Evolutionary conservation across 2,113 vertebrate species (phyloP).

Genomic region (Chascanopsetta lugubris): DNA sequence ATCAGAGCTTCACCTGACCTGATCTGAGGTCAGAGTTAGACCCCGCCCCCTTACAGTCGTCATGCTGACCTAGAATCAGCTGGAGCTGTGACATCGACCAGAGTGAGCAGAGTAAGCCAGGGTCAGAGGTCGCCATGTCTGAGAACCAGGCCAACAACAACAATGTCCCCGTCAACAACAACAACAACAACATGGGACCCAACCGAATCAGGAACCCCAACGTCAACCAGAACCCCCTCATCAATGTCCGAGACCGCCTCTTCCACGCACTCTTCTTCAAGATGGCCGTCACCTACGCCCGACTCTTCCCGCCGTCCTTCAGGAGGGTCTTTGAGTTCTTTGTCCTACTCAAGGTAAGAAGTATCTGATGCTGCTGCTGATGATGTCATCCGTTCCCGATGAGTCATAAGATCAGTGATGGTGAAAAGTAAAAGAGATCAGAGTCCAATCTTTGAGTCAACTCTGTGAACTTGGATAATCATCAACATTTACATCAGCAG

Average conservation of each 20-base stretch:
- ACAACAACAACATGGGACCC: slow-evolving; percentile 78
- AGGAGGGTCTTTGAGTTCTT: slow-evolving; percentile 97
- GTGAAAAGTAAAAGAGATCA: not conserved
- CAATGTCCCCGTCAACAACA: slow-evolving; percentile 81
- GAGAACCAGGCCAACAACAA: slow-evolving; percentile 87
- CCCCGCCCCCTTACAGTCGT: not conserved
- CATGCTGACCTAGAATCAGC: slow-evolving; percentile 60
- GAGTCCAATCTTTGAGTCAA: not conserved
- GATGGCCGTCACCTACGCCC: slow-evolving; percentile 98
- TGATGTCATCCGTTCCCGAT: not conserved
- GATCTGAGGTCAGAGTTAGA: slow-evolving; percentile 10
- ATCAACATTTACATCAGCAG: not conserved
- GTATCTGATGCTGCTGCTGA: not conserved
- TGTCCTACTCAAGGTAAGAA: slow-evolving; percentile 90
- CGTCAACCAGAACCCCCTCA: slow-evolving; percentile 95
- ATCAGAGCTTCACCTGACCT: not conserved
- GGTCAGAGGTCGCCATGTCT: slow-evolving; percentile 82
- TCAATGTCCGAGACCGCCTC: slow-evolving; percentile 95
- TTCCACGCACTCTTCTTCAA: slow-evolving; percentile 99
- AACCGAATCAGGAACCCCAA: slow-evolving; percentile 89
- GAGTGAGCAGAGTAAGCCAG: slow-evolving; percentile 20
- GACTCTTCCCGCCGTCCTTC: slow-evolving; percentile 95
- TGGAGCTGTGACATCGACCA: not conserved
- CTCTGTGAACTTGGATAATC: not conserved
- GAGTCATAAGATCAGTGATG: not conserved